These are phyloP conservation scores for Smittia aterrima DNA, from an alignment of 2,888 invertebrate genomes.

Conservation along the genomic window DNA sequence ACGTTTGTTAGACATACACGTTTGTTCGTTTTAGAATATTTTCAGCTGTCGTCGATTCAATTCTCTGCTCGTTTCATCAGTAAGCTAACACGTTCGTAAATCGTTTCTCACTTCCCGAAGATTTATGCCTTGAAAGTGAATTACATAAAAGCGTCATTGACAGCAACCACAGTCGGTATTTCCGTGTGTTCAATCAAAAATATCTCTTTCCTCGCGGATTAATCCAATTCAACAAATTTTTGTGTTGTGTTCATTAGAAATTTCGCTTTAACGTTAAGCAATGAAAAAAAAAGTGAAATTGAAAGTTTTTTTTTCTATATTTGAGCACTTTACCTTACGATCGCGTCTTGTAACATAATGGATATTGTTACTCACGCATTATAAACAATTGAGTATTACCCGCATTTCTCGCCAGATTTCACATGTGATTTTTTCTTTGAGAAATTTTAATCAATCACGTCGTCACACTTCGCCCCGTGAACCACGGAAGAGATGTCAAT, in stretches of 20 bases:
- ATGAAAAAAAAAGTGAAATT: slow-evolving; percentile 36
- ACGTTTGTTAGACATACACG: too few species aligned
- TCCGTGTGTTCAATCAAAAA: not conserved
- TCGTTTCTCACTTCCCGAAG: too few species aligned
- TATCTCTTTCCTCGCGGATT: slow-evolving; percentile 10
- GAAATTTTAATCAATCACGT: not conserved
- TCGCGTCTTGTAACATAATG: slow-evolving; percentile 32
- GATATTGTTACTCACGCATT: slow-evolving; percentile 28
- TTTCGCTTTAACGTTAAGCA: slow-evolving; percentile 12
- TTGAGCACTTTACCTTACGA: not conserved
- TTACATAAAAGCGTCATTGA: not conserved
- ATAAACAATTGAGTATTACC: slow-evolving; percentile 32
- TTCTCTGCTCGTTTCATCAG: too few species aligned
- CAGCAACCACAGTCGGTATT: not conserved
- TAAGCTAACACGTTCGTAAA: too few species aligned
- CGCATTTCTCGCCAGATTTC: slow-evolving; percentile 22
- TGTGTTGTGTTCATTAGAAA: slow-evolving; percentile 11
- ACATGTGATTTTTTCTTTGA: slow-evolving; percentile 5
- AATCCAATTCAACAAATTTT: not conserved
- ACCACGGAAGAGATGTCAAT: slow-evolving; percentile 16
- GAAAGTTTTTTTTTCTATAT: slow-evolving; percentile 25
- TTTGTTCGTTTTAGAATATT: too few species aligned
- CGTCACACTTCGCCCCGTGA: not conserved
- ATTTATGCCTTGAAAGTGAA: not conserved
- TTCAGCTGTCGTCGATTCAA: too few species aligned